Conservation (phyloP, 2,888 invertebrate species). For the Taenaris catops region DNA sequence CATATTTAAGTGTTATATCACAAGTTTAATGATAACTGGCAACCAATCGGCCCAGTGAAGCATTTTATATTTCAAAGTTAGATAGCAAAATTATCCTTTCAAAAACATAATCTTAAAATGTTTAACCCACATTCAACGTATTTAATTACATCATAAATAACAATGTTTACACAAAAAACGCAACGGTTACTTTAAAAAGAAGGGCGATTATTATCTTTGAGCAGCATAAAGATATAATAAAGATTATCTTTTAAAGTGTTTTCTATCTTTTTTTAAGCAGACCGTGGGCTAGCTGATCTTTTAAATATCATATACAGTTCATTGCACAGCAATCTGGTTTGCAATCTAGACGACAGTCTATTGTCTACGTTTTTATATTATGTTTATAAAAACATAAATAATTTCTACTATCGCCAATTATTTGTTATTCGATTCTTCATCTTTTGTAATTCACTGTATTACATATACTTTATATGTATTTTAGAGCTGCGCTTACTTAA, state of each 20-base stretch:
- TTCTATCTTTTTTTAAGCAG: slow-evolving; percentile 1
- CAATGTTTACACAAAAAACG: not conserved
- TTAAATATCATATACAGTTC: slow-evolving; percentile 17
- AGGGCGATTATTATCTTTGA: slow-evolving; percentile 8
- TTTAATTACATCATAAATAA: not conserved
- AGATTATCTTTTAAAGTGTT: not conserved
- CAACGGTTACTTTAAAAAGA: slow-evolving; percentile 4
- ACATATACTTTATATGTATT: no score
- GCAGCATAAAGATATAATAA: slow-evolving; percentile 4
- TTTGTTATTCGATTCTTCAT: no score
- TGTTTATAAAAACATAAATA: no score
- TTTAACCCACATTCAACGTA: not conserved
- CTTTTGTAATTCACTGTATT: no score
- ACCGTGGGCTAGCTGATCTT: slow-evolving; percentile 16
- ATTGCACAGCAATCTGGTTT: slow-evolving; percentile 8
- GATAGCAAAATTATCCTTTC: not conserved
- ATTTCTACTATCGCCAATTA: no score
- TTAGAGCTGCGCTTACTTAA: no score
- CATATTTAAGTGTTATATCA: slow-evolving; percentile 2
- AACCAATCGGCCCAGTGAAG: not conserved
- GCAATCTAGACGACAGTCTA: not conserved
- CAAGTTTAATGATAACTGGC: slow-evolving; percentile 3
- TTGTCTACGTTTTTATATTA: no score
- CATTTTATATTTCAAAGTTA: not conserved
- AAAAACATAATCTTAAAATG: not conserved